Percentiles rank a stretch among this genome's conserved stretches.
Conservation (phyloP, 2,888 invertebrate species). For the Aspidiotus destructor region DNA sequence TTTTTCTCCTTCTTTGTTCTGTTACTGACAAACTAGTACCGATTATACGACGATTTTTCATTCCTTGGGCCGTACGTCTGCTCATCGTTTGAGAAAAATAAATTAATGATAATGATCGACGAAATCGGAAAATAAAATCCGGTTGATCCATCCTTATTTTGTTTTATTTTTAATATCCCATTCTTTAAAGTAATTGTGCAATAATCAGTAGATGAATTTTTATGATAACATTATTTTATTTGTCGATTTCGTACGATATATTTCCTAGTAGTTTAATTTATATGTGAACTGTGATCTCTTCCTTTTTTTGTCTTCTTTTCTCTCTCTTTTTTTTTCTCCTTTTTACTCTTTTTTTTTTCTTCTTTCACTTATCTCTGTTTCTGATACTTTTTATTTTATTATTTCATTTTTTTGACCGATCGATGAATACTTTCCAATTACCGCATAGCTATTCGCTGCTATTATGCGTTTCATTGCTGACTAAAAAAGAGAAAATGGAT, state of each 20-base stretch:
- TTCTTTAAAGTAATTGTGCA: background rate
- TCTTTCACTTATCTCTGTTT: too few species aligned
- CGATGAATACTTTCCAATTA: slow-evolving; percentile 5
- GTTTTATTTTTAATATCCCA: background rate
- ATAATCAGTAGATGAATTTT: slow-evolving; percentile 6
- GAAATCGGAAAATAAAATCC: too few species aligned
- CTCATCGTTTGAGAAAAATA: too few species aligned
- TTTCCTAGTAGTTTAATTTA: slow-evolving; percentile 15
- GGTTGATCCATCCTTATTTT: background rate
- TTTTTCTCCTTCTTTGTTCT: too few species aligned
- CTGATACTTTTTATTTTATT: too few species aligned
- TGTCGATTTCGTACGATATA: background rate
- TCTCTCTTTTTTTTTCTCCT: too few species aligned
- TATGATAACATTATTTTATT: slow-evolving; percentile 13
- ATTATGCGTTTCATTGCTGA: background rate
- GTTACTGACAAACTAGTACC: too few species aligned
- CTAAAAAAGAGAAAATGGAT: too few species aligned
- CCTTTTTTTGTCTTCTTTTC: background rate
- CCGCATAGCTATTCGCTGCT: background rate
- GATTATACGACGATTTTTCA: too few species aligned
- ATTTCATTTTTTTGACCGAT: background rate
- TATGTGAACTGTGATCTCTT: slow-evolving; percentile 29
- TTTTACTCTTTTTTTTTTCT: too few species aligned
- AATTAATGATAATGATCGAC: too few species aligned
- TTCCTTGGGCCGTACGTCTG: too few species aligned